phyloP scores from a whole-genome alignment of 2,888 invertebrate genomes.

The Nephrotoma flavescens region DNA sequence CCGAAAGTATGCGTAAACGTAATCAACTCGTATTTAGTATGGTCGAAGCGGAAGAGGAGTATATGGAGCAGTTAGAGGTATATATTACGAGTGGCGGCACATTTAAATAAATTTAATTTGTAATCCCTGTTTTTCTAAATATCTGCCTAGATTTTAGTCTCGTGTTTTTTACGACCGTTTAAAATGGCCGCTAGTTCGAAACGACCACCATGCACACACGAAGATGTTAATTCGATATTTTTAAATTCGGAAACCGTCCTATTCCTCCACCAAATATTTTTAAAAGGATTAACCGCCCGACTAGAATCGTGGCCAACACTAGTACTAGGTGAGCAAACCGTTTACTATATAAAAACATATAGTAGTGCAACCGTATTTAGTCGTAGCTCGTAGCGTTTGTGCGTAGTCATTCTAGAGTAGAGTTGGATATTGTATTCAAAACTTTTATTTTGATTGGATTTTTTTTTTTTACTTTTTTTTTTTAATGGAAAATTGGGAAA shows the following conservation, averaged over 20 bases:
- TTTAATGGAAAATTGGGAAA: not conserved
- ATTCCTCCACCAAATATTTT: slow-evolving; percentile 86
- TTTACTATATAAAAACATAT: not conserved
- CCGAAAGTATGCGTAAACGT: slow-evolving; percentile 83
- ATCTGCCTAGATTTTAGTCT: slow-evolving; percentile 43
- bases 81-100: slow-evolving; percentile 4
- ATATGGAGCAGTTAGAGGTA: slow-evolving; percentile 78
- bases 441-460: slow-evolving; percentile 2
- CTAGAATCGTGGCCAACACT: slow-evolving; percentile 91
- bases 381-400: not conserved
- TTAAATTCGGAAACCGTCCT: slow-evolving; percentile 83
- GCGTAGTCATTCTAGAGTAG: not conserved
- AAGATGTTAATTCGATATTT: slow-evolving; percentile 88
- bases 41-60: slow-evolving; percentile 89
- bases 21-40: slow-evolving; percentile 80
- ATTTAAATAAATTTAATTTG: not conserved
- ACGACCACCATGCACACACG: slow-evolving; percentile 82
- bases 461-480: not conserved
- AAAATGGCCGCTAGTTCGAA: slow-evolving; percentile 91
- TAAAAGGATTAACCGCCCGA: slow-evolving; percentile 78
- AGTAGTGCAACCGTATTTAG: not conserved
- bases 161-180: slow-evolving; percentile 77
- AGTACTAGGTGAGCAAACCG: slow-evolving; percentile 54
- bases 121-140: not conserved
- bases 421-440: not conserved